A percentile compares a stretch with the other conserved stretches of the same genome.
Conservation (phyloP, 2,888 invertebrate species). For the Tenthredo notha region DNA sequence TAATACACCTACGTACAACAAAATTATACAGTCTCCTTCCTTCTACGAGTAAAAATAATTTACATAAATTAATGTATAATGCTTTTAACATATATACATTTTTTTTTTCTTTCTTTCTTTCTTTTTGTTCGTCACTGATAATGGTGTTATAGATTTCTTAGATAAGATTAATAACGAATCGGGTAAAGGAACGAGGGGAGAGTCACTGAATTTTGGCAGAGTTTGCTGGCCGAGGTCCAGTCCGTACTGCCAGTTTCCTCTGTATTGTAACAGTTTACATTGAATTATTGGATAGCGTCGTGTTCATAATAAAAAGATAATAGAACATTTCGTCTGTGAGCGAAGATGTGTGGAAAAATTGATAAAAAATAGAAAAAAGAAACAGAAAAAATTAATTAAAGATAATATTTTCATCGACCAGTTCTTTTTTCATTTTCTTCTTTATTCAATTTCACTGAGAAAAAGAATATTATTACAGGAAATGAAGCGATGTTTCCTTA, state of each 20-base stretch:
- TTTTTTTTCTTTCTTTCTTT: not conserved
- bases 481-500: not conserved
- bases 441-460: not conserved
- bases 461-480: not conserved
- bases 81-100: too few species aligned
- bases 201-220: conserved; percentile 62
- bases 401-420: not conserved
- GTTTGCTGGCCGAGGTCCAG: conserved; percentile 63
- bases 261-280: conserved; percentile 46
- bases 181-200: not conserved
- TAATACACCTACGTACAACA: not conserved
- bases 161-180: conserved; percentile 35
- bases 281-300: conserved; percentile 35
- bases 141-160: conserved; percentile 11
- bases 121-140: conserved; percentile 1
- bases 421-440: not conserved
- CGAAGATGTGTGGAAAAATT: not conserved
- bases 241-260: conserved; percentile 59
- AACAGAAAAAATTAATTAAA: not conserved
- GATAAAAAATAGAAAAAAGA: not conserved
- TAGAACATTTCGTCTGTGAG: not conserved
- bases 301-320: conserved; percentile 10
- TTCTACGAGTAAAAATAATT: too few species aligned
- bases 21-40: too few species aligned
- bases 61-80: too few species aligned